These are phyloP conservation scores for Andricus quercusramuli DNA, from an alignment of 2,888 invertebrate genomes.

Conservation along the genomic window DNA sequence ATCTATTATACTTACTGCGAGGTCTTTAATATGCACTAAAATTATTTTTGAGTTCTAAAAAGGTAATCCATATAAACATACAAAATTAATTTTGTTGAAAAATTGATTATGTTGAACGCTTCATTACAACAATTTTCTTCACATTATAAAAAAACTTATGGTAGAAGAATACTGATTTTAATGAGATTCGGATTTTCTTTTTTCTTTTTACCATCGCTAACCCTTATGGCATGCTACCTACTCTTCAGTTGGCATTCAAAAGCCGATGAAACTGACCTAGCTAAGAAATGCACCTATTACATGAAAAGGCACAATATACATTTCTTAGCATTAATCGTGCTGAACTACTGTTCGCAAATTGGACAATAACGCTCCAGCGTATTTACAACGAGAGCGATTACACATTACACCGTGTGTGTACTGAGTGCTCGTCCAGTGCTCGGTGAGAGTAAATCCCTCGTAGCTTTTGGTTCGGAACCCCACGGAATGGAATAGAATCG, in stretches of 20 bases:
- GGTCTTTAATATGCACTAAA: no score
- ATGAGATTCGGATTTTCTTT: no score
- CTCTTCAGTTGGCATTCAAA: neutral
- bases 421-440: neutral
- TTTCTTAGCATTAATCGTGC: slow-evolving; percentile 32
- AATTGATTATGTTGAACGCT: no score
- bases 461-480: slow-evolving; percentile 33
- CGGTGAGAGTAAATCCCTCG: slow-evolving; percentile 56
- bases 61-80: no score
- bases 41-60: no score
- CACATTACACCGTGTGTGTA: slow-evolving; percentile 24
- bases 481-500: slow-evolving; percentile 57
- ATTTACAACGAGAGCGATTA: slow-evolving; percentile 31
- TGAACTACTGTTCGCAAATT: slow-evolving; percentile 20
- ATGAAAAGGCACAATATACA: neutral
- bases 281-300: neutral
- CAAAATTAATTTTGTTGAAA: no score
- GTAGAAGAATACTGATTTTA: no score
- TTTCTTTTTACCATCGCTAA: no score
- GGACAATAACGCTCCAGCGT: slow-evolving; percentile 22
- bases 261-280: neutral
- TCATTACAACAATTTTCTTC: no score
- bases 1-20: no score
- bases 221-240: no score
- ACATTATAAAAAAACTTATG: no score